A percentile compares a stretch with the other conserved stretches of the same genome.
Evolutionary conservation across 2,797 vertebrate genomes (phyloP).

Genomic region (Manis pentadactyla): DNA sequence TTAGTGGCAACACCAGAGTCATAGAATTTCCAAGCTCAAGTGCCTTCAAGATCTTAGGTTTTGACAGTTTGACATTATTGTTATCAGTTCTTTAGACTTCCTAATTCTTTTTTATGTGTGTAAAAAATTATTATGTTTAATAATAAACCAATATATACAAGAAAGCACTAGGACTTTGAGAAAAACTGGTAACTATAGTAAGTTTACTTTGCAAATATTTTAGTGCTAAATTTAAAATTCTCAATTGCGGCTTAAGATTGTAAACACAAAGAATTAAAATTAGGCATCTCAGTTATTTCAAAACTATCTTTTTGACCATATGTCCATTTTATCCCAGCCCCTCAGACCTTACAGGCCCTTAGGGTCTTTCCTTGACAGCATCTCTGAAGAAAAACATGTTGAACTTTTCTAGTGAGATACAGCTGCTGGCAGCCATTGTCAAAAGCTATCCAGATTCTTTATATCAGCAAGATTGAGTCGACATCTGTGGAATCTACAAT

Average conservation of each 20-base stretch:
- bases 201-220: slow-evolving; percentile 25
- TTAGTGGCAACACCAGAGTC: neutral
- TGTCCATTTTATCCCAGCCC: slow-evolving; percentile 60
- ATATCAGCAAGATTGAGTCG: slow-evolving; percentile 30
- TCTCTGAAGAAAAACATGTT: slow-evolving; percentile 71
- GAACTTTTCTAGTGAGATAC: neutral
- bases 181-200: neutral
- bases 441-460: slow-evolving; percentile 40
- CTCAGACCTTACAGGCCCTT: slow-evolving; percentile 53
- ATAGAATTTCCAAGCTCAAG: neutral
- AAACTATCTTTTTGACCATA: slow-evolving; percentile 72
- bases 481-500: slow-evolving; percentile 10
- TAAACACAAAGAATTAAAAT: slow-evolving; percentile 64
- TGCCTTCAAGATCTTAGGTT: neutral
- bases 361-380: slow-evolving; percentile 76
- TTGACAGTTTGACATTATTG: neutral
- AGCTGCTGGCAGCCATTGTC: slow-evolving; percentile 62
- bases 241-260: slow-evolving; percentile 42
- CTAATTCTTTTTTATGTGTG: neutral
- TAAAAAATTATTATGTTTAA: neutral
- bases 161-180: neutral
- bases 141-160: neutral
- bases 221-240: slow-evolving; percentile 60
- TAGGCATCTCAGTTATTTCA: slow-evolving; percentile 72
- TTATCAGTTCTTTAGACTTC: neutral